These are phyloP conservation scores for Fragum sueziense DNA, from an alignment of 2,888 invertebrate genomes.

Conservation along the genomic window DNA sequence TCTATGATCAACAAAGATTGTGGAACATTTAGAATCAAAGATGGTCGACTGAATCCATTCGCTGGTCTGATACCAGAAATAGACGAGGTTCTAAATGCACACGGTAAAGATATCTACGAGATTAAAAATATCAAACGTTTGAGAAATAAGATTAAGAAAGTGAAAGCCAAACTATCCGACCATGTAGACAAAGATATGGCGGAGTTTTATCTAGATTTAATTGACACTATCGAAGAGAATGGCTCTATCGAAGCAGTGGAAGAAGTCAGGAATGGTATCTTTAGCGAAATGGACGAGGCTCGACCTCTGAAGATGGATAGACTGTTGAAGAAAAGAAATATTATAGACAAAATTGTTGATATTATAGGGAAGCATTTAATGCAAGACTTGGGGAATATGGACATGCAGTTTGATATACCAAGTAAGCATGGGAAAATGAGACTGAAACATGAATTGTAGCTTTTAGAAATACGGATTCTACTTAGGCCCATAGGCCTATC, in stretches of 20 bases:
- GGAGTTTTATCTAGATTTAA: slow-evolving; percentile 35
- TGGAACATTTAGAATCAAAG: slow-evolving; percentile 35
- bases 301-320: slow-evolving; percentile 38
- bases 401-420: slow-evolving; percentile 9
- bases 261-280: slow-evolving; percentile 45
- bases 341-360: slow-evolving; percentile 43
- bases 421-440: slow-evolving; percentile 11
- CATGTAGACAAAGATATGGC: slow-evolving; percentile 26
- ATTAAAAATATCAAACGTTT: slow-evolving; percentile 33
- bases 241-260: slow-evolving; percentile 44
- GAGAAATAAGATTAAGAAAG: slow-evolving; percentile 19
- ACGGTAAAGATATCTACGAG: slow-evolving; percentile 46
- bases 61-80: slow-evolving; percentile 48
- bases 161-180: slow-evolving; percentile 22
- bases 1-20: slow-evolving; percentile 44
- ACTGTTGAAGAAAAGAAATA: slow-evolving; percentile 41
- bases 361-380: slow-evolving; percentile 45
- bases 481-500: no score
- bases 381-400: slow-evolving; percentile 23
- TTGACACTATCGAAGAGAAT: slow-evolving; percentile 44
- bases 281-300: slow-evolving; percentile 27
- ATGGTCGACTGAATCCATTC: slow-evolving; percentile 40
- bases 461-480: no score
- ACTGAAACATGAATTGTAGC: slow-evolving; percentile 45
- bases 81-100: slow-evolving; percentile 34